Conservation (phyloP, 1,140 invertebrate species). For the Meloidogyne floridensis region DNA sequence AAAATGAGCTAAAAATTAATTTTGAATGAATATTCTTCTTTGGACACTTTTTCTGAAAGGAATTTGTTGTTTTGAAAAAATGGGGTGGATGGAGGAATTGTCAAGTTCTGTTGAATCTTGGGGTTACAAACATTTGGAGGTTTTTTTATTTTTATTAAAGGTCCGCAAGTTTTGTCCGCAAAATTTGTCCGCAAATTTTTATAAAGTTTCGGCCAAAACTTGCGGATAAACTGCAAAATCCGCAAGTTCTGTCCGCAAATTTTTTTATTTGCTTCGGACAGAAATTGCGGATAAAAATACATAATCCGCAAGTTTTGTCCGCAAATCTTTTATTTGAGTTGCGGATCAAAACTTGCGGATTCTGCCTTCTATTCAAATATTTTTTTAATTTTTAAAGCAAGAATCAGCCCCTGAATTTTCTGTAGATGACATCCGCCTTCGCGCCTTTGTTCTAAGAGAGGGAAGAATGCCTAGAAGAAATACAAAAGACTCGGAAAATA, state of each 20-base stretch:
- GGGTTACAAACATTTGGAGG: slow-evolving; percentile 28
- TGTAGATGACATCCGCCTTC: slow-evolving; percentile 1
- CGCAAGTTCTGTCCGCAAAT: neutral
- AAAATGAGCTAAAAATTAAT: neutral
- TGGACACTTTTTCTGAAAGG: neutral
- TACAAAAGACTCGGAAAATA: neutral
- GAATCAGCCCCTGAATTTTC: slow-evolving; percentile 14
- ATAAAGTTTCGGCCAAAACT: neutral
- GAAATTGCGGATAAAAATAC: too few species aligned
- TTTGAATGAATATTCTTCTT: neutral
- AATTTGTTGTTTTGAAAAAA: slow-evolving; percentile 13
- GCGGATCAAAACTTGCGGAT: neutral
- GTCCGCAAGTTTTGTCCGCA: neutral
- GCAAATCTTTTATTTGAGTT: neutral
- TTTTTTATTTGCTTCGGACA: neutral
- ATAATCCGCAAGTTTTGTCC: neutral
- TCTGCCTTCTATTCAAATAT: too few species aligned
- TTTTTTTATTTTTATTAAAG: neutral
- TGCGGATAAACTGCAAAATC: too few species aligned
- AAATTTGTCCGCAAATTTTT: too few species aligned
- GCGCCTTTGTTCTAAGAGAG: neutral
- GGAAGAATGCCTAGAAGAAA: slow-evolving; percentile 21
- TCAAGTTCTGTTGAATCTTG: slow-evolving; percentile 14
- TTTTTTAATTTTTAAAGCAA: neutral
- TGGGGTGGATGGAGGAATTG: slow-evolving; percentile 1